Evolutionary conservation across 2,797 vertebrate genomes (phyloP), one percentile per base, ranked within the genome.

Genomic region (Craterocephalus amniculus): DNA sequence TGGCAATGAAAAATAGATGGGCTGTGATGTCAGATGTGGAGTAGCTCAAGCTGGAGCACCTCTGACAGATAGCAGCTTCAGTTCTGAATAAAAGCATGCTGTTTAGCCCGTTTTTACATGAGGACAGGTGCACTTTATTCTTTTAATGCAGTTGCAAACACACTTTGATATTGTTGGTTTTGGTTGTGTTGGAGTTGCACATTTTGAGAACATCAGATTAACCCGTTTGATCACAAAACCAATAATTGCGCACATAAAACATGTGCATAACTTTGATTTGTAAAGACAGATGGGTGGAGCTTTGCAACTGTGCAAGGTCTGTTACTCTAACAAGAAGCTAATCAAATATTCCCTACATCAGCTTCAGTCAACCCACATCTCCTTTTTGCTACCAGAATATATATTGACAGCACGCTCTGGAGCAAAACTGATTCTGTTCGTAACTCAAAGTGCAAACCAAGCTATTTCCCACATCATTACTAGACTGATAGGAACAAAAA

Each of bases 1-100:
- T 92, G 84, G 72, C 83, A 62, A 91, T 94, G 86, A 94, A 95
- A 94, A 91, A 94, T 94, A 90, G 80, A 94, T 94, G 81, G 81
- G 79, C 87, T 88, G 86, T 91, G 90, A 93, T 94, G 92, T 93
- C 89, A 93, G 89, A 87, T 86, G 84, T 87, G 85, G 84, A 87
- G 84, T 61, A 75, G 82, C 86, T 85, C 64, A 88, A 85, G 83
- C 88, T 79, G 78, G 84, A 86, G 86, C 87, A 80, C 81, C 85
- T 72, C 69, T 91, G 90, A 90, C 83, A 87, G 90, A 83, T 83
- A 80, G 83, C 67, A 72, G 81, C 64, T 78, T 57, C 73, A 70
- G 65, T 73, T 32, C 58, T 71, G 60, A 63, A 71, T 76, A 63
- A 85, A 78, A 70, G 57, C 70, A 55, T 70, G 67, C 69, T 31